A percentile compares a stretch with the other conserved stretches of the same genome.
These are phyloP conservation scores for Poeciliopsis turneri DNA, from an alignment of 2,797 vertebrate species.

Conservation along the genomic window DNA sequence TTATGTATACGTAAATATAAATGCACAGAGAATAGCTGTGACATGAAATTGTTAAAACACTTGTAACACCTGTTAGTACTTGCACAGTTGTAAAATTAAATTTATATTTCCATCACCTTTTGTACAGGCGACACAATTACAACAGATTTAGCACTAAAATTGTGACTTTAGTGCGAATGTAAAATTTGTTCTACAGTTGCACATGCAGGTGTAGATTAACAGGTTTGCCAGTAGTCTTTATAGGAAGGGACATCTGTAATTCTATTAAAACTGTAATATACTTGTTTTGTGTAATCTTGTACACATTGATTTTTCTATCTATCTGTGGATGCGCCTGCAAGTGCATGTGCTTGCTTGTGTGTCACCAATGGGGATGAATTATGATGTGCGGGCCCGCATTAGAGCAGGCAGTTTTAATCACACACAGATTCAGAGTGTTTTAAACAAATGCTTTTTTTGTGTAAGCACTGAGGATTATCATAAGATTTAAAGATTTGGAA, in stretches of 20 bases:
- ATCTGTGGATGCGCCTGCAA: constrained; percentile 45
- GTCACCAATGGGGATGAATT: constrained; percentile 69
- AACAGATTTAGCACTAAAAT: constrained; percentile 39
- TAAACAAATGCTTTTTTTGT: constrained; percentile 79
- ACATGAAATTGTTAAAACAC: constrained; percentile 31
- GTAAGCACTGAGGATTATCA: constrained; percentile 81
- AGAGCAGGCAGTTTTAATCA: constrained; percentile 80
- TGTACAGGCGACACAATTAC: constrained; percentile 20
- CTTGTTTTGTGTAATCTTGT: constrained; percentile 65
- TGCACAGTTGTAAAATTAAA: constrained; percentile 36
- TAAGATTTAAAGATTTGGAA: constrained; percentile 84
- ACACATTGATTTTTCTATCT: constrained; percentile 67
- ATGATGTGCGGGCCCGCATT: constrained; percentile 66
- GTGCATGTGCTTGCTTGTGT: constrained; percentile 33
- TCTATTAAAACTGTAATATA: constrained; percentile 65
- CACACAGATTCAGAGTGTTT: constrained; percentile 79
- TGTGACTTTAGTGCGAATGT: constrained; percentile 27
- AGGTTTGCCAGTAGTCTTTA: constrained; percentile 55
- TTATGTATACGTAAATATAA: constrained; percentile 60
- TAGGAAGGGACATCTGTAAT: constrained; percentile 58
- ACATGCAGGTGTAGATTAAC: constrained; percentile 36
- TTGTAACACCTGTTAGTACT: constrained; percentile 48
- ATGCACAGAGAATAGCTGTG: constrained; percentile 46
- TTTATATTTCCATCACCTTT: constrained; percentile 39
- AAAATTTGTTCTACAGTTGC: constrained; percentile 47